Evolutionary conservation across 2,113 vertebrate genomes (phyloP).

Genomic region (Percina caprodes): DNA sequence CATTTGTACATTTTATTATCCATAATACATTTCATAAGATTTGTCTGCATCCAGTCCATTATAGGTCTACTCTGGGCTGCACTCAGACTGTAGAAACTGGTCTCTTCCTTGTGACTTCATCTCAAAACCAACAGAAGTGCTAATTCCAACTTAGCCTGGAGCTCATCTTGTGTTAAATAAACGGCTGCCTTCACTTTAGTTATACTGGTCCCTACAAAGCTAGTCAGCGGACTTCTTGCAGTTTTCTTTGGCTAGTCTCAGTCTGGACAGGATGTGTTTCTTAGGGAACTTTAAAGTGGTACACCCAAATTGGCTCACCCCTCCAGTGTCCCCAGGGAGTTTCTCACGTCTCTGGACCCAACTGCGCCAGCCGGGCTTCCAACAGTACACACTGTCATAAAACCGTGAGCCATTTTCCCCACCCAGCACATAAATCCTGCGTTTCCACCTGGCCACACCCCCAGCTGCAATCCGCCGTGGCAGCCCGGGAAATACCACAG

Average conservation of each 20-base stretch:
- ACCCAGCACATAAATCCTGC: conserved; percentile 86
- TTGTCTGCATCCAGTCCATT: conserved; percentile 4
- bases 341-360: conserved; percentile 88
- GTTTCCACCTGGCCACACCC: conserved; percentile 86
- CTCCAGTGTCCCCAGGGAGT: conserved; percentile 83
- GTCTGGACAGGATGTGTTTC: conserved; percentile 85
- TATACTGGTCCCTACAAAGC: background rate
- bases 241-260: conserved; percentile 82
- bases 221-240: conserved; percentile 69
- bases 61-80: conserved; percentile 31
- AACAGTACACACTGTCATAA: conserved; percentile 87
- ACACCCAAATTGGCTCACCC: conserved; percentile 87
- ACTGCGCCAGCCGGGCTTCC: conserved; percentile 88
- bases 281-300: conserved; percentile 88
- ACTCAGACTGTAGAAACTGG: conserved; percentile 30
- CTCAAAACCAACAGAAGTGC: conserved; percentile 16
- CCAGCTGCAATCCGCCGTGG: conserved; percentile 84
- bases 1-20: conserved; percentile 6
- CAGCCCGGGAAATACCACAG: conserved; percentile 85
- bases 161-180: conserved; percentile 14
- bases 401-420: conserved; percentile 85
- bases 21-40: background rate
- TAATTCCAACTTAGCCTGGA: conserved; percentile 10
- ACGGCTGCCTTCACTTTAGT: background rate
- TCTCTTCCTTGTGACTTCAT: conserved; percentile 30